Evolutionary conservation across 2,113 vertebrate genomes (phyloP), one percentile per base, ranked within the genome.

Genomic region (Tragulus kanchil): DNA sequence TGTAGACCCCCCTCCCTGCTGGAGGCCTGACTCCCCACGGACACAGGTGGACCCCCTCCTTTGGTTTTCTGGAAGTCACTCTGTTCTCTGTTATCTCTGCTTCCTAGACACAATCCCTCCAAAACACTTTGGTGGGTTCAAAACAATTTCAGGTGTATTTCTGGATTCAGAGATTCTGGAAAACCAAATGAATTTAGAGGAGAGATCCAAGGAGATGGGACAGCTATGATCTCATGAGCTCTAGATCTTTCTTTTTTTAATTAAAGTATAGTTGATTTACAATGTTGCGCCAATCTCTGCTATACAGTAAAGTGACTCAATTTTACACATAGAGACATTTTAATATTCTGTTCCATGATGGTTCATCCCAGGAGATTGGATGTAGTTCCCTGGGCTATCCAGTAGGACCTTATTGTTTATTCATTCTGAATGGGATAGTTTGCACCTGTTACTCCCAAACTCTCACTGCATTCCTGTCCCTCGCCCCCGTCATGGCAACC

Each of bases 101-200:
- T 16, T 56, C 42, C 64, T 71, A 12, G 52, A 92, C 56, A 75
- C 28, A n/a, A 28, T 96, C 31, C 36, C 48, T 89, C 50, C 54
- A 65, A 62, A 85, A 64, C 64, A 13, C 79, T 16, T 31, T 8
- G 4, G 6, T 11, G 2, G 11, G 14, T 92, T 95, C 61, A 84
- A 84, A 92, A 52, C 42, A 6, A 59, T n/a, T 54, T 89, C 28
- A 42, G 54, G 12, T 64, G 3, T 90, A 61, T 69, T 79, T 83
- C 26, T 89, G 28, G 42, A 89, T 64, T 71, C 36, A 1, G 7
- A 2, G 28, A 93, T 88, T 90, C 9, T 23, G 28, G 71, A 56
- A 97, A 94, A 86, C 9, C 48, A 85, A 85, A 82, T 56, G 54
- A 89, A 93, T 54, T 77, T 90, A 31, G 62, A 61, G 84, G 78